A percentile compares a stretch with the other conserved stretches of the same genome.
Conservation (phyloP, 1,140 invertebrate genomes). For the Andrena cerasifolii region DNA sequence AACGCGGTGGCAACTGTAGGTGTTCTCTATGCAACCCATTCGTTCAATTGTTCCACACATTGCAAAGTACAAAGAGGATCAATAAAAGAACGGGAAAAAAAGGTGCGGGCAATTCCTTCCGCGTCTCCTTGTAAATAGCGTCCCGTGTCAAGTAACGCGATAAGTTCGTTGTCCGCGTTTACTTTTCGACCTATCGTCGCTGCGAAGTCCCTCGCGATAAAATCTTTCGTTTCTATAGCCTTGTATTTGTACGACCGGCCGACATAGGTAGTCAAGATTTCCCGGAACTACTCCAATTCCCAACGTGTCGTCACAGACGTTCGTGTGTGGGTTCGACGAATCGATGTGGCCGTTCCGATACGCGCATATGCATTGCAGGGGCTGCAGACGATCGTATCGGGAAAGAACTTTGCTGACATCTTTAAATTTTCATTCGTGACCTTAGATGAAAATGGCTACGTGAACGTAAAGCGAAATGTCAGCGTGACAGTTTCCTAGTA, state of each 20-base stretch:
- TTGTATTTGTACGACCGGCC: background rate
- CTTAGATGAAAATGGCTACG: no score
- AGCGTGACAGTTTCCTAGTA: no score
- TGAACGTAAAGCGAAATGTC: no score
- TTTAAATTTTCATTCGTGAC: no score
- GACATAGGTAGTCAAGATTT: background rate
- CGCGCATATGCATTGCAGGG: slow-evolving; percentile 42
- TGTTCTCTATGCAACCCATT: background rate
- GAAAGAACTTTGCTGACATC: no score
- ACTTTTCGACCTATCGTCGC: no score
- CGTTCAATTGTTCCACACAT: background rate
- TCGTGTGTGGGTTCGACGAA: slow-evolving; percentile 14
- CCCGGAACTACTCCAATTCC: background rate
- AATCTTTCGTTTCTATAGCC: background rate
- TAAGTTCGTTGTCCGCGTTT: no score
- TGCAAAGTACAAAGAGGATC: background rate
- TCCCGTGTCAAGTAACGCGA: no score
- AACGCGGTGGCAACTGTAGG: background rate
- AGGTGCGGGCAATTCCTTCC: no score
- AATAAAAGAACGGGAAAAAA: background rate
- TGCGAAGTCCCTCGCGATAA: background rate
- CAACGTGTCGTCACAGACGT: background rate
- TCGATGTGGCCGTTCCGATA: slow-evolving; percentile 34
- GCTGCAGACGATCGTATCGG: background rate
- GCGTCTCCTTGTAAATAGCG: no score